These are phyloP conservation scores for Dione juno DNA, from an alignment of 2,888 invertebrate species.

Conservation along the genomic window DNA sequence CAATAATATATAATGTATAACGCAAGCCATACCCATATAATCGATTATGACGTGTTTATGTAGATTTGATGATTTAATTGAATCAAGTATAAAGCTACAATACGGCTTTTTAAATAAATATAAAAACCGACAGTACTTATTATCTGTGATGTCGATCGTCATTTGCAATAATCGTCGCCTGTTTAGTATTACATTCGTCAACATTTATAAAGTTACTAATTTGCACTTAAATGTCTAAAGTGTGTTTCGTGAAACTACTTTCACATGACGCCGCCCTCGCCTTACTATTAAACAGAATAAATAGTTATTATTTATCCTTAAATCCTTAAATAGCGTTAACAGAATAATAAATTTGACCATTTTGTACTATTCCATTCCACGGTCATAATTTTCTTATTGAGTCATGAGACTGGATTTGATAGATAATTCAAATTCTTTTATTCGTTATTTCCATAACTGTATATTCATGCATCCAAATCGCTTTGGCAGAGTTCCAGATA, in stretches of 20 bases:
- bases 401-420: conserved; percentile 4
- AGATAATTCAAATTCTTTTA: conserved; percentile 25
- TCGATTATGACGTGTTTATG: not conserved
- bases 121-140: not conserved
- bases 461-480: conserved; percentile 30
- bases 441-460: conserved; percentile 24
- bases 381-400: conserved; percentile 10
- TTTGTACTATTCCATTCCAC: not conserved
- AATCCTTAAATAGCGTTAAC: too few relatives aligned
- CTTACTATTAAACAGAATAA: too few relatives aligned
- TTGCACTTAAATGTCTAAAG: not conserved
- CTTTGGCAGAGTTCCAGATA: conserved; percentile 42
- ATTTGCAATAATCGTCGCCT: too few relatives aligned
- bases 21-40: not conserved
- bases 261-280: not conserved
- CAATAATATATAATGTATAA: conserved; percentile 20
- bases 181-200: not conserved
- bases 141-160: not conserved
- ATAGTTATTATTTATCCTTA: too few relatives aligned
- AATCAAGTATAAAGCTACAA: not conserved
- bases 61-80: not conserved
- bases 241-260: not conserved
- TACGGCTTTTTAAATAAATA: not conserved
- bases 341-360: not conserved
- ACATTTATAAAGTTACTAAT: not conserved